Conservation (phyloP, 2,113 vertebrate species). For the Phalacrocorax brasilianus region DNA sequence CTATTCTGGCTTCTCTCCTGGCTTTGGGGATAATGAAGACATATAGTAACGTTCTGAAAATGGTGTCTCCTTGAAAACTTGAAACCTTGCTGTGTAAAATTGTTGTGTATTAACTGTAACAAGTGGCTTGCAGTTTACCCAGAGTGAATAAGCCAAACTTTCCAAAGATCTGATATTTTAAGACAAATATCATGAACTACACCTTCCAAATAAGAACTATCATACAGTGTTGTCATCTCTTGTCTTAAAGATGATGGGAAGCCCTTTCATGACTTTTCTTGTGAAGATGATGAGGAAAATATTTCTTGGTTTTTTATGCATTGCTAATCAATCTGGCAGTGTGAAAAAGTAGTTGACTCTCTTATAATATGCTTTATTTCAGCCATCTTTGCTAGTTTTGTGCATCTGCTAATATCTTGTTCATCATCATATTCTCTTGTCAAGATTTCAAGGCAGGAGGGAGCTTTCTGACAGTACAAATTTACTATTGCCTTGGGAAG, state of each 20-base stretch:
- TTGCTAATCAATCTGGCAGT: not conserved
- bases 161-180: not conserved
- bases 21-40: not conserved
- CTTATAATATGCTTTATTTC: not conserved
- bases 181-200: not conserved
- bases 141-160: not conserved
- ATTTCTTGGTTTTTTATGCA: not conserved
- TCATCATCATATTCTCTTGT: slow-evolving; percentile 13
- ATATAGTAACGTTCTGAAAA: not conserved
- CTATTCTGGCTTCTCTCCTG: not conserved
- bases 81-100: slow-evolving; percentile 27
- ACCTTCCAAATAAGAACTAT: not conserved
- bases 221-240: not conserved
- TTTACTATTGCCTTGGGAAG: slow-evolving; percentile 33
- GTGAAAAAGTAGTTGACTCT: not conserved
- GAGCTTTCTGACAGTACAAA: slow-evolving; percentile 5
- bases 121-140: not conserved
- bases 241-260: not conserved
- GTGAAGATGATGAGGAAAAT: not conserved
- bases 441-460: slow-evolving; percentile 31
- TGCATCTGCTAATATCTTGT: not conserved
- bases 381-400: not conserved
- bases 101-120: slow-evolving; percentile 1
- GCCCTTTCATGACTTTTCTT: not conserved
- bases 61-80: slow-evolving; percentile 22